These are phyloP conservation scores for Pelecanus crispus DNA, from an alignment of 2,113 vertebrate genomes.

Conservation along the genomic window DNA sequence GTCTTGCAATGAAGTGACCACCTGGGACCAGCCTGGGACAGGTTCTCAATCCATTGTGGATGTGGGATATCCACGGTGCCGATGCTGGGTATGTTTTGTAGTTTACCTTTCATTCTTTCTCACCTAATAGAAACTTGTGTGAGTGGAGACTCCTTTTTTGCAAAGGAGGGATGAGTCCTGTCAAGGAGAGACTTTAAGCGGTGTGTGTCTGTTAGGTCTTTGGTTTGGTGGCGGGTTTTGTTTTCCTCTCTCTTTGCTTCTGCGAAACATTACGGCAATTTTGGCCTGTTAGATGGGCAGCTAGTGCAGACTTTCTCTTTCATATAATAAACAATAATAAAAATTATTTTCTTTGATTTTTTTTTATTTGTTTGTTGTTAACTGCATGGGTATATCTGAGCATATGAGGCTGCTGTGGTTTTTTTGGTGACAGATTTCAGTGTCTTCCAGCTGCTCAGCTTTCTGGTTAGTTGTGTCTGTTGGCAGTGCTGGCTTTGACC, in stretches of 20 bases:
- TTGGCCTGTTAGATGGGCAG: neutral
- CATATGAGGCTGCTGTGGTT: neutral
- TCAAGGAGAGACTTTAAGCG: neutral
- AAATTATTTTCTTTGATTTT: accelerated
- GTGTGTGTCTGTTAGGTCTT: neutral
- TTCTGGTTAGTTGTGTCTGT: neutral
- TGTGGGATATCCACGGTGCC: neutral
- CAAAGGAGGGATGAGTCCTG: neutral
- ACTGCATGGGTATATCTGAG: neutral
- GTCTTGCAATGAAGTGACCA: neutral
- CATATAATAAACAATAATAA: neutral
- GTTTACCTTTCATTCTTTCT: neutral
- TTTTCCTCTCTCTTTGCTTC: neutral
- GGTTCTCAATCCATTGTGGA: accelerated
- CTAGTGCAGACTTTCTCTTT: neutral
- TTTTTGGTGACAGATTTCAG: neutral
- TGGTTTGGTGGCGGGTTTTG: neutral
- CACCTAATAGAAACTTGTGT: neutral
- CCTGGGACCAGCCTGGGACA: neutral
- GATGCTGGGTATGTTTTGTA: neutral
- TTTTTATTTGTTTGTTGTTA: neutral
- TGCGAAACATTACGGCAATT: neutral
- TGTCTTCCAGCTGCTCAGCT: neutral
- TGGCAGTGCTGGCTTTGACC: neutral
- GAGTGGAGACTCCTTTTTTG: neutral